Base-by-base conservation (phyloP, 2,888 invertebrate species). In the Strigamia transsilvanica region DNA sequence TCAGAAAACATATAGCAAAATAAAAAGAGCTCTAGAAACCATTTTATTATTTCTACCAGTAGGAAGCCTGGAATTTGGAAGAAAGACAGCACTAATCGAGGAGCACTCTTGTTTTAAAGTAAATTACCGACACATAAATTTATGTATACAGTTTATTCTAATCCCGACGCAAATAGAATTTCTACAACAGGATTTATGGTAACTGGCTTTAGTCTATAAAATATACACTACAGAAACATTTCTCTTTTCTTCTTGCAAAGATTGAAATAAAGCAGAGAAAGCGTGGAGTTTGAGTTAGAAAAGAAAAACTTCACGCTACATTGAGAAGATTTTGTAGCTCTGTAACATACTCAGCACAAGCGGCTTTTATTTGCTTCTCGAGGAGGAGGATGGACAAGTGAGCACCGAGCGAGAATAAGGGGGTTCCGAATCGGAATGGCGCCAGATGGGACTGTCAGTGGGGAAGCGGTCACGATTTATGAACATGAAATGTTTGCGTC, bases 391-490 rank as follows among this genome's bases (percentile, higher is more conserved):
- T 66, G 66, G 66, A 66, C 66, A 66, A 66, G 27, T 66, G 66
- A 66, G 66, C 66, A 66, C 27, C 66, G 27, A 66, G 66, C 27
- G 66, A 66, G 66, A 66, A 66, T 66, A 66, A 66, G 27, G 66
- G 66, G 66, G 66, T 27, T 66, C 66, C 66, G 66, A 66, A 66
- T 66, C 66, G 66, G 66, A 66, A 66, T 66, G 66, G 66, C 66
- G 27, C 66, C 66, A 66, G 66, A 66, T 66, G 66, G 66, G 66
- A 66, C 66, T 66, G 66, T 66, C 66, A 66, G 66, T 66, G 10
- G 66, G 27, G 66, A 66, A 66, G 66, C 66, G 66, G 66, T 66
- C 66, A 66, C 66, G 66, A 66, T 66, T 66, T 66, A 66, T 66
- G 66, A 66, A 66, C 66, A 27, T 66, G 66, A 66, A 66, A 66